Base-by-base conservation (phyloP, 2,888 invertebrate species). In the Chaitophorus viminalis region DNA sequence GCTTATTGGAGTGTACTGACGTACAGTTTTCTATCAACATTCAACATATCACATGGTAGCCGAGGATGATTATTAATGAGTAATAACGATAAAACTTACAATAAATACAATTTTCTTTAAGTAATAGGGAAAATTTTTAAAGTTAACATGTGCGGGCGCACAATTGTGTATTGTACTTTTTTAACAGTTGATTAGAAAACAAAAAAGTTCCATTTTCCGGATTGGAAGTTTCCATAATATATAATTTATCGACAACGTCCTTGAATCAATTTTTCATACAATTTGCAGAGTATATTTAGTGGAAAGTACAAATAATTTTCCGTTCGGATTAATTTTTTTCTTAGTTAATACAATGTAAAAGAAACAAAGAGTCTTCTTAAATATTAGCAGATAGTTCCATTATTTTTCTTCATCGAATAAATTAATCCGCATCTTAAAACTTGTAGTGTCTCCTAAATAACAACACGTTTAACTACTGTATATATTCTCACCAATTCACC, bases 171-270 rank as follows among this genome's bases (percentile, higher is more conserved):
- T 65, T 39, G 65, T 81, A 8, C n/a, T n/a, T n/a, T n/a, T 36
- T 25, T 29, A 81, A 39, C 79, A 39, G 8, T 54, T 29, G 31
- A 54, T 11, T 46, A 9, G 82, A 29, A 70, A 83, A 83, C 82
- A 83, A n/a, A 83, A 83, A 29, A 74, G 72, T 83, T 83, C 82
- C 72, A 83, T 83, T 83, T 83, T n/a, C 36, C 21, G 82, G 54
- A 83, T 83, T 83, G 74, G 74, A n/a, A 60, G 54, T 52, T 52
- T 54, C 14, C 52, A 25, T 36, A n/a, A n/a, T n/a, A 74, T 14
- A 54, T n/a, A 21, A 74, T 54, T 33, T 74, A 74, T 82, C 70
- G 82, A 82, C 82, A 52, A 82, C 52, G 82, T 46, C 70, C 70
- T 70, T 82, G 46, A 82, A 70, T 82, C 46, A 52, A 52, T 52